These are phyloP conservation scores for Drosophila maculinotata DNA, from an alignment of 2,888 invertebrate genomes.

Conservation along the genomic window DNA sequence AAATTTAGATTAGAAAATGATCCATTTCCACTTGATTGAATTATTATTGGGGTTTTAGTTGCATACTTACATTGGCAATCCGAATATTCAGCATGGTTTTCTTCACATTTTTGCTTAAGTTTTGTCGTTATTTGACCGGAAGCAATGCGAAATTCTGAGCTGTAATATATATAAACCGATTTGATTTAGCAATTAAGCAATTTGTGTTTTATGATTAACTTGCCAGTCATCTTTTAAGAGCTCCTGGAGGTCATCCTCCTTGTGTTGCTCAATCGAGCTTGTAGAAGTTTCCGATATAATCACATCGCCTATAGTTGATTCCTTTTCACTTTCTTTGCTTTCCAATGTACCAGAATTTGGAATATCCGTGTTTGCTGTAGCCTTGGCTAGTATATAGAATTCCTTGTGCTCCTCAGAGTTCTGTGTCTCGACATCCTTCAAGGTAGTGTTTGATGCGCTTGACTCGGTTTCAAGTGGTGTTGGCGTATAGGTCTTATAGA, in stretches of 20 bases:
- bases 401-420: not conserved
- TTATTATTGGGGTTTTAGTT: not conserved
- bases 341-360: not conserved
- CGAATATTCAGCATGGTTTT: not conserved
- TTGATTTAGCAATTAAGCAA: not conserved
- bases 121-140: conserved; percentile 30
- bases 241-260: not conserved
- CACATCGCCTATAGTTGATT: not conserved
- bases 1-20: not conserved
- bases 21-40: too few species aligned
- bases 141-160: conserved; percentile 26
- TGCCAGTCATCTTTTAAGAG: not conserved
- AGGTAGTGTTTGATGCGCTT: conserved; percentile 20
- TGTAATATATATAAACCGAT: not conserved
- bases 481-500: conserved; percentile 25
- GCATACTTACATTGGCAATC: conserved; percentile 33
- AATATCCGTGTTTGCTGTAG: not conserved
- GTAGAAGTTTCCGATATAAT: too few species aligned
- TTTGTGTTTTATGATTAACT: not conserved
- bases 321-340: not conserved
- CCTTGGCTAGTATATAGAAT: not conserved
- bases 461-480: not conserved
- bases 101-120: too few species aligned
- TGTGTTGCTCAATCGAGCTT: not conserved
- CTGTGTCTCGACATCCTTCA: not conserved